Evolutionary conservation across 1,140 invertebrate genomes (phyloP), one percentile per base, ranked within the genome.

Genomic region (Sarcophaga peregrina): DNA sequence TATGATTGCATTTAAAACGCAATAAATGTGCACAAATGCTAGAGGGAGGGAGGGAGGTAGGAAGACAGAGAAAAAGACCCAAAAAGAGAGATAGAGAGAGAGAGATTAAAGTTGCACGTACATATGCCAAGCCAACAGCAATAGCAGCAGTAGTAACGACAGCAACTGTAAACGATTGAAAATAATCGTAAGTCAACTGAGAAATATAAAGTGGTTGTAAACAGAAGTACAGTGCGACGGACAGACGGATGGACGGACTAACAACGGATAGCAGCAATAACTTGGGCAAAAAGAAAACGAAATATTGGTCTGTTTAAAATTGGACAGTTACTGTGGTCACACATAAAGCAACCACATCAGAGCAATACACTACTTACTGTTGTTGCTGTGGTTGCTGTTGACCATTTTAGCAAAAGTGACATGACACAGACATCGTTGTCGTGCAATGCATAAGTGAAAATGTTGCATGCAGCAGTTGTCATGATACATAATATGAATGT

Each of bases 1-100:
- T 85, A 85, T 85, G 82, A 85, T 76, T 83, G 84, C 83, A 83
- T 85, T 85, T 83, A 85, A 85, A 85, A 83, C 83, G 84, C 84
- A 85, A 85, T 85, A 83, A 85, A 85, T 85, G n/a, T n/a, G 84
- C 82, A 82, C 58, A 50, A 37, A 78, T 50, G 48, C 75, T 50
- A 37, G 25, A 37, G 25, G 4, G 25, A 37, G 4, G 25, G 25
- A 37, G 25, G 25, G 1, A 37, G 25, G 4, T 1, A 37, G 25
- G 1, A 37, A 37, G 25, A 37, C 25, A 37, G 25, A 37, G 25
- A 37, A 37, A 37, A 4, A 37, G 25, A 37, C 1, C 25, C 25
- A 37, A 20, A 9, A 58, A 68, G 62, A 68, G 62, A 68, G 58
- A 68, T 68, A 15, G 20, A 68, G 7, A 8, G 48, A 52, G 13